Conservation (phyloP, 2,797 vertebrate genomes). For the Sebastes trivittatus region DNA sequence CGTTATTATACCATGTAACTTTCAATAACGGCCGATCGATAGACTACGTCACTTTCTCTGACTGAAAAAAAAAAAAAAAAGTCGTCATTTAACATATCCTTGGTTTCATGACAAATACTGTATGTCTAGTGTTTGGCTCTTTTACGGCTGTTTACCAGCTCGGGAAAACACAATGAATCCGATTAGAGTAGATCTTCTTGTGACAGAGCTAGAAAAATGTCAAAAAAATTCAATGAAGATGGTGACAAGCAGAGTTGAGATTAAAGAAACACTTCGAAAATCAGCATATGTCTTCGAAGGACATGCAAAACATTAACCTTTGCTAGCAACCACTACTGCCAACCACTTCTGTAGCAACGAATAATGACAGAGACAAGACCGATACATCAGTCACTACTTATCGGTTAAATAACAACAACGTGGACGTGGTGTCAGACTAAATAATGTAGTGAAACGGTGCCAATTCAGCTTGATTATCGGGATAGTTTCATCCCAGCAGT, state of each 20-base stretch:
- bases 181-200: not conserved
- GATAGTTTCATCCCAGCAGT: not conserved
- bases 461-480: not conserved
- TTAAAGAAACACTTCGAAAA: too few species aligned
- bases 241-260: not conserved
- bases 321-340: not conserved
- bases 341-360: not conserved
- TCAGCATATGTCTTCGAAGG: not conserved
- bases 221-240: not conserved
- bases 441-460: not conserved
- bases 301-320: not conserved
- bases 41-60: too few species aligned
- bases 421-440: not conserved
- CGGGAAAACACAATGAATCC: not conserved
- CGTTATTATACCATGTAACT: too few species aligned
- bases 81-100: too few species aligned
- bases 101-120: not conserved
- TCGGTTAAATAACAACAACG: not conserved
- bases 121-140: not conserved
- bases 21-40: accelerated
- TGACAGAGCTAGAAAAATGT: not conserved
- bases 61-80: too few species aligned
- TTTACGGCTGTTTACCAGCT: not conserved
- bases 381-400: not conserved
- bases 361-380: not conserved